phyloP scores from a whole-genome alignment of 2,888 invertebrate genomes.

The Theretra japonica region DNA sequence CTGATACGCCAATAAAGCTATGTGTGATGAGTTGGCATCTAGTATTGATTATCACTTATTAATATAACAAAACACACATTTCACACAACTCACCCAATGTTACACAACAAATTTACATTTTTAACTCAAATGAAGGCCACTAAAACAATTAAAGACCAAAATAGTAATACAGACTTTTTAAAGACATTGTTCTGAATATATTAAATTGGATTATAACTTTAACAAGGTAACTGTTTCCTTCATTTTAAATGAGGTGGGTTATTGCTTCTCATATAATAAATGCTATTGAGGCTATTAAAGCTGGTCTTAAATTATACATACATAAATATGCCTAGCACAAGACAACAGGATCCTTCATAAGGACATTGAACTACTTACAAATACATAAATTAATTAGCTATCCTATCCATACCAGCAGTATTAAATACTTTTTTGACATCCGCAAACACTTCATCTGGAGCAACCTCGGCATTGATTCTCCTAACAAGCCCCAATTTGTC shows the following conservation, averaged over 20 bases:
- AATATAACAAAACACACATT: not conserved
- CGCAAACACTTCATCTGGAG: constrained; percentile 87
- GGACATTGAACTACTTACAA: constrained; percentile 51
- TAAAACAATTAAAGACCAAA: not conserved
- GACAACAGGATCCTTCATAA: constrained; percentile 31
- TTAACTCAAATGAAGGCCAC: not conserved
- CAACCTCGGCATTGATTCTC: constrained; percentile 89
- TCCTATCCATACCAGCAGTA: constrained; percentile 61
- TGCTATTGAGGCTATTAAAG: constrained; percentile 26
- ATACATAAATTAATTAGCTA: constrained; percentile 56
- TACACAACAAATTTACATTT: not conserved
- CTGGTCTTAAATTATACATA: constrained; percentile 32
- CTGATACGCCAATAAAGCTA: not conserved
- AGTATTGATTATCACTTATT: not conserved
- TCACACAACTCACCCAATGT: not conserved
- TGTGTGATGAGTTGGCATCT: not conserved
- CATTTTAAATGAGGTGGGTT: constrained; percentile 9
- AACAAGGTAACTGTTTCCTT: constrained; percentile 4
- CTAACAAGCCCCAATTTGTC: constrained; percentile 88
- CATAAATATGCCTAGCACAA: constrained; percentile 26
- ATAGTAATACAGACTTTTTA: not conserved
- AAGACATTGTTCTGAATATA: not conserved
- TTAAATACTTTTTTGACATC: constrained; percentile 83
- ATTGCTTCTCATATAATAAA: constrained; percentile 1
- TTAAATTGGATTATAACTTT: not conserved